Conservation (phyloP, 2,113 vertebrate species). For the Glaucomys volans region DNA sequence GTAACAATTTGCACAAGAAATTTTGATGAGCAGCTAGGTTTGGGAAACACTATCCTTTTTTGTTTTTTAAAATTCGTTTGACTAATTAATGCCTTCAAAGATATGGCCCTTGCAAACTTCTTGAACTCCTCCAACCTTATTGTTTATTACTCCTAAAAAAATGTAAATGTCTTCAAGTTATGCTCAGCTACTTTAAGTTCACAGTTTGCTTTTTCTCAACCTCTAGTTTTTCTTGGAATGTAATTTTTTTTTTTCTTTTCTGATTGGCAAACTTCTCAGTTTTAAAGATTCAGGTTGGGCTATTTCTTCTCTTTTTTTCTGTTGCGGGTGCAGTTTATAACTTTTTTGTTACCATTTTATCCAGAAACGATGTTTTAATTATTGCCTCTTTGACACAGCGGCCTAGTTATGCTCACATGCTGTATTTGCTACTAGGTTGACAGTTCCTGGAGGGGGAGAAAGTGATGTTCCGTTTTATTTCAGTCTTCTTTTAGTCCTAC, state of each 20-base stretch:
- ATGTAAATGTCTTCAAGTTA: not conserved
- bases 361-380: not conserved
- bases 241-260: constrained; percentile 10
- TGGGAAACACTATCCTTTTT: not conserved
- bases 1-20: not conserved
- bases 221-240: not conserved
- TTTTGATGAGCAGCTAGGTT: constrained; percentile 1
- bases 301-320: not conserved
- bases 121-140: not conserved
- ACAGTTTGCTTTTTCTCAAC: not conserved
- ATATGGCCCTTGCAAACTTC: not conserved
- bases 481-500: not conserved
- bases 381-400: not conserved
- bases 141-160: not conserved
- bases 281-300: not conserved
- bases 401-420: not conserved
- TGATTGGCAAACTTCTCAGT: not conserved
- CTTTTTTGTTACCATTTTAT: not conserved
- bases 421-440: not conserved
- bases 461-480: not conserved
- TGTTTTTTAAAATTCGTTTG: not conserved
- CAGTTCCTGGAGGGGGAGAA: not conserved
- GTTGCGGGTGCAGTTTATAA: not conserved
- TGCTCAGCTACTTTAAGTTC: not conserved
- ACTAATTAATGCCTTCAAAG: not conserved